Evolutionary conservation across 2,888 invertebrate genomes (phyloP), one percentile per base, ranked within the genome.

Genomic region (Tipula vernalis): DNA sequence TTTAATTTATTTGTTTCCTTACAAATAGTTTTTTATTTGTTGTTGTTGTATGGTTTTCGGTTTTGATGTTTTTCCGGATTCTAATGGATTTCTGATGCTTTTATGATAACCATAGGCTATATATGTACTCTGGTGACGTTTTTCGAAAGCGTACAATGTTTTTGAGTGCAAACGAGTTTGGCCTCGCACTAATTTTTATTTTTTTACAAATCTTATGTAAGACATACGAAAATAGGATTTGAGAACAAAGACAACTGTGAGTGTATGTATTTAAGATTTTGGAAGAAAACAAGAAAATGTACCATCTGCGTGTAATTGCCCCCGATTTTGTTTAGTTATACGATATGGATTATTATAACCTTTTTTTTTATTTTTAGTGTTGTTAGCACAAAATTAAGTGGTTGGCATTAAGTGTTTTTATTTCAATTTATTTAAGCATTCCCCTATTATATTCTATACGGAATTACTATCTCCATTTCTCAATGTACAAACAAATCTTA

Each of bases 41-140:
- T 28, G 28, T 57, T 18, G 57, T 57, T 57, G n/a, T n/a, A n/a
- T 18, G 18, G 57, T 15, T 15, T 57, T 47, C 28, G 47, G 47
- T 51, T 71, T 71, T 3, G 8, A 28, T 5, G 5, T 71, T 71
- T 8, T 71, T 71, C 8, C 18, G 28, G 10, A 71, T 28, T 71
- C 71, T 71, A 71, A 71, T 71, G 71, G 71, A 71, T 71, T 71
- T 71, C 71, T 71, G 71, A 71, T 71, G 71, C 71, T 71, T 71
- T 71, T 71, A 71, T 71, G 71, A 71, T 71, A 71, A 71, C 71
- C 71, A 71, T 71, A 71, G 71, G 71, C 71, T 18, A 71, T 12
- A 57, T 15, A 57, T 3, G 5, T 28, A 28, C 0, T 28, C 47
- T 51, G 13, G 5, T 51, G 28, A 28, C 28, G 28, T 28, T 28